A percentile compares a stretch with the other conserved stretches of the same genome.
Evolutionary conservation across 2,797 vertebrate genomes (phyloP).

Genomic region (Chelon labrosus): DNA sequence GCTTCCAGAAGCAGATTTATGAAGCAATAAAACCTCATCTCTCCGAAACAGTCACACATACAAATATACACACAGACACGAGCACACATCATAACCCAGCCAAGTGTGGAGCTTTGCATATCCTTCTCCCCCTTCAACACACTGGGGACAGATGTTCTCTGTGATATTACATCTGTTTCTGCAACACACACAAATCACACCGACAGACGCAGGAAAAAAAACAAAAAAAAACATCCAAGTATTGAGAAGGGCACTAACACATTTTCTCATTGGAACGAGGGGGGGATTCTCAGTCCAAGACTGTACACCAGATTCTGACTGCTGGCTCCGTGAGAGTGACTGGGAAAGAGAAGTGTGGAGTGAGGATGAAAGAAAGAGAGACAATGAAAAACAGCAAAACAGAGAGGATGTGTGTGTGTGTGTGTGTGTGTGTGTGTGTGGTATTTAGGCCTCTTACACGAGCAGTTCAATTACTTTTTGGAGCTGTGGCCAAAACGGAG

Average conservation of each 20-base stretch:
- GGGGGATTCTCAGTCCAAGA: constrained; percentile 60
- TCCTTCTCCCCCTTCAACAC: constrained; percentile 53
- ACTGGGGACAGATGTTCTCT: constrained; percentile 77
- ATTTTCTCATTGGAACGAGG: constrained; percentile 68
- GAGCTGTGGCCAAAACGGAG: constrained; percentile 64
- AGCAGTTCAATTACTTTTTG: constrained; percentile 72
- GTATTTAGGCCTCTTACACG: constrained; percentile 57
- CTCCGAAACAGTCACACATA: constrained; percentile 42
- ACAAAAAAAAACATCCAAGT: constrained; percentile 30
- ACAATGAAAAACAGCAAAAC: constrained; percentile 27
- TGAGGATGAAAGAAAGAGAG: constrained; percentile 52
- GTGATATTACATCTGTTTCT: constrained; percentile 79
- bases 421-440: constrained; percentile 19
- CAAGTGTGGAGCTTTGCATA: constrained; percentile 69
- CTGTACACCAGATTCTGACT: constrained; percentile 60
- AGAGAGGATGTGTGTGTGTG: background rate
- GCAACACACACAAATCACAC: constrained; percentile 49
- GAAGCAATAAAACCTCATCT: constrained; percentile 74
- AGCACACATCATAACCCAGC: constrained; percentile 51
- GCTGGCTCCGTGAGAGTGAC: constrained; percentile 56
- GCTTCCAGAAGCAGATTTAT: constrained; percentile 68
- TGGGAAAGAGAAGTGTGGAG: constrained; percentile 44
- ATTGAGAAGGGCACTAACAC: constrained; percentile 55
- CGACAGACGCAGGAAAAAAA: constrained; percentile 13
- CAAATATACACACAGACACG: constrained; percentile 11